Conservation (phyloP, 2,797 vertebrate genomes). For the Salarias fasciatus region DNA sequence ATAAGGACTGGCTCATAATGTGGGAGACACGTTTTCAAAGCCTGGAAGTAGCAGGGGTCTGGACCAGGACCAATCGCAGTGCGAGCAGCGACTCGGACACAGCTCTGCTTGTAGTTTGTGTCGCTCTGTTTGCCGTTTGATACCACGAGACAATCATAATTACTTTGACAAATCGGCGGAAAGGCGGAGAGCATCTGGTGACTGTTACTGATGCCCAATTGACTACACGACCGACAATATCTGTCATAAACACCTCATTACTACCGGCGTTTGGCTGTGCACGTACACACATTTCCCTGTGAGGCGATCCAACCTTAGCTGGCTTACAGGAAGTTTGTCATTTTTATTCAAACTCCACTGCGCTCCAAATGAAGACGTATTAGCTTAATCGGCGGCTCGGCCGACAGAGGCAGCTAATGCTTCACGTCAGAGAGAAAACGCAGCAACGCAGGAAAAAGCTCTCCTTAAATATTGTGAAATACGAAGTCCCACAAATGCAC, state of each 20-base stretch:
- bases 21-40: conserved; percentile 3
- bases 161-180: conserved; percentile 47
- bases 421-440: conserved; percentile 28
- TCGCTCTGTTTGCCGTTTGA: conserved; percentile 17
- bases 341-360: conserved; percentile 48
- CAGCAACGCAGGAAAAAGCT: conserved; percentile 17
- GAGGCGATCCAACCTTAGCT: conserved; percentile 39
- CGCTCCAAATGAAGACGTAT: conserved; percentile 56
- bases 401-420: conserved; percentile 40
- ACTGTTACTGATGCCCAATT: conserved; percentile 42
- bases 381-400: conserved; percentile 43
- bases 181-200: conserved; percentile 39
- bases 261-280: conserved; percentile 35
- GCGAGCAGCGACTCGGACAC: conserved; percentile 5
- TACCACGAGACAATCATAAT: conserved; percentile 34
- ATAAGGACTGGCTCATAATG: not conserved
- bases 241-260: conserved; percentile 57
- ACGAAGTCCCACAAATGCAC: conserved; percentile 8
- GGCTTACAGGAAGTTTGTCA: conserved; percentile 53
- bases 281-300: conserved; percentile 27
- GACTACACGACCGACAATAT: conserved; percentile 53
- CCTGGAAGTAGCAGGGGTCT: conserved; percentile 17
- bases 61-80: conserved; percentile 3
- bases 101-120: conserved; percentile 10
- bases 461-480: not conserved